Conservation (phyloP, 1,140 invertebrate species). For the Cepaea nemoralis region DNA sequence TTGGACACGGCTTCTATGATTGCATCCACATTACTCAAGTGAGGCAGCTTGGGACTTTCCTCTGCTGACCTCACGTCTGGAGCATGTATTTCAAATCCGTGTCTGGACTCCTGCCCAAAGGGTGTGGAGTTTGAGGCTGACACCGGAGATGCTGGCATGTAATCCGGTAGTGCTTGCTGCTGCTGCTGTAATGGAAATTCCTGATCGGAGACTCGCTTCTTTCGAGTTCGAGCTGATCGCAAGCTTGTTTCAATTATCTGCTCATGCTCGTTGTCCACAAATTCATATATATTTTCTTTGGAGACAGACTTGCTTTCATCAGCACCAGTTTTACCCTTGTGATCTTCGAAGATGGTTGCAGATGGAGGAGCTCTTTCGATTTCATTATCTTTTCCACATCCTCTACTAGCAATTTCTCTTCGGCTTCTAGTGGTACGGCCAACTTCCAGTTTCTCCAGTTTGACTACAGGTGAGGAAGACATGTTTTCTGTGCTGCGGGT, state of each 20-base stretch:
- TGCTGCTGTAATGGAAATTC: not conserved
- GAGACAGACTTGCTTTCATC: constrained; percentile 36
- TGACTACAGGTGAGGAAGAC: constrained; percentile 59
- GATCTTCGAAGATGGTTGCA: constrained; percentile 44
- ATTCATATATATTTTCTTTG: constrained; percentile 50
- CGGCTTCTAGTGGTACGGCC: constrained; percentile 39
- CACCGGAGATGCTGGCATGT: constrained; percentile 19
- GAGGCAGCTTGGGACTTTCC: constrained; percentile 17
- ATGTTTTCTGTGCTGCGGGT: constrained; percentile 49
- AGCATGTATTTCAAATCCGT: constrained; percentile 9
- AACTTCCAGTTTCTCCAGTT: constrained; percentile 57
- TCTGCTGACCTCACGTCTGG: constrained; percentile 33
- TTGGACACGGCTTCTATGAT: constrained; percentile 69
- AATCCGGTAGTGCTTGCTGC: constrained; percentile 1
- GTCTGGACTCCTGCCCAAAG: constrained; percentile 25
- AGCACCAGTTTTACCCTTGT: constrained; percentile 34
- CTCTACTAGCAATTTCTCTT: constrained; percentile 2
- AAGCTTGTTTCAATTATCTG: constrained; percentile 36
- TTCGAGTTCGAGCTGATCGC: constrained; percentile 1
- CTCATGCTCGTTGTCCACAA: constrained; percentile 49
- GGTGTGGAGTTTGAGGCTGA: constrained; percentile 14
- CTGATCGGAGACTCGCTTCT: constrained; percentile 17
- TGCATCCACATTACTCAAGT: constrained; percentile 62
- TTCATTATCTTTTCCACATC: constrained; percentile 15
- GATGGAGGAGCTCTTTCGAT: constrained; percentile 15